Percentiles rank a stretch among this genome's conserved stretches.
These are phyloP conservation scores for Umimayanthus chanpuru DNA, from an alignment of 92 coral and sea anemone species.

Conservation along the genomic window DNA sequence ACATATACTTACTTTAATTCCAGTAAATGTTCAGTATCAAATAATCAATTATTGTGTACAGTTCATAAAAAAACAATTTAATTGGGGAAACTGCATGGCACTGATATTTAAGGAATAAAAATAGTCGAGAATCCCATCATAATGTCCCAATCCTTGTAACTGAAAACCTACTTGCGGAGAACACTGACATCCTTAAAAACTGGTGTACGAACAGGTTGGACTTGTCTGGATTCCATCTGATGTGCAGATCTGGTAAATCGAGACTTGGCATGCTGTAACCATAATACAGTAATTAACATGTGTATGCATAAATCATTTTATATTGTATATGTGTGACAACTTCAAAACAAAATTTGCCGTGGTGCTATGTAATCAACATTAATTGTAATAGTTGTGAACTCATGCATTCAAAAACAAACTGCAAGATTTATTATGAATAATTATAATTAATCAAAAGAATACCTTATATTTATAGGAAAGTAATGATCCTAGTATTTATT, in stretches of 20 bases:
- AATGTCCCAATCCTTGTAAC: not conserved
- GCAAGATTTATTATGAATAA: too few species aligned
- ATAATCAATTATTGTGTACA: not conserved
- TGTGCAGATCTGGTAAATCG: slow-evolving; percentile 22
- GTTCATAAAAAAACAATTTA: not conserved
- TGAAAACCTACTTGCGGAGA: slow-evolving; percentile 33
- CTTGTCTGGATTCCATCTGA: slow-evolving; percentile 12
- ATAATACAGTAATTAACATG: not conserved
- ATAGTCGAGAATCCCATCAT: not conserved
- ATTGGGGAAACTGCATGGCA: not conserved
- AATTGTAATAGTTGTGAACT: too few species aligned
- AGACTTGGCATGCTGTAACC: not conserved
- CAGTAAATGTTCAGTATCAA: not conserved
- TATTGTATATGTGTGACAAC: too few species aligned
- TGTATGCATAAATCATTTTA: too few species aligned
- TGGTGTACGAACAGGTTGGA: slow-evolving; percentile 13
- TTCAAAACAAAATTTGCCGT: too few species aligned
- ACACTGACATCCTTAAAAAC: slow-evolving; percentile 15
- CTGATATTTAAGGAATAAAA: not conserved
- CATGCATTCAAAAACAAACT: too few species aligned
- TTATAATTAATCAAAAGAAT: too few species aligned
- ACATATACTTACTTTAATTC: not conserved
- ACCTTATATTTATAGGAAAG: too few species aligned
- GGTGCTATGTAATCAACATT: too few species aligned
- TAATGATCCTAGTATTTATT: too few species aligned